phyloP scores from a whole-genome alignment of 2,113 vertebrate genomes.

The Mirza zaza region DNA sequence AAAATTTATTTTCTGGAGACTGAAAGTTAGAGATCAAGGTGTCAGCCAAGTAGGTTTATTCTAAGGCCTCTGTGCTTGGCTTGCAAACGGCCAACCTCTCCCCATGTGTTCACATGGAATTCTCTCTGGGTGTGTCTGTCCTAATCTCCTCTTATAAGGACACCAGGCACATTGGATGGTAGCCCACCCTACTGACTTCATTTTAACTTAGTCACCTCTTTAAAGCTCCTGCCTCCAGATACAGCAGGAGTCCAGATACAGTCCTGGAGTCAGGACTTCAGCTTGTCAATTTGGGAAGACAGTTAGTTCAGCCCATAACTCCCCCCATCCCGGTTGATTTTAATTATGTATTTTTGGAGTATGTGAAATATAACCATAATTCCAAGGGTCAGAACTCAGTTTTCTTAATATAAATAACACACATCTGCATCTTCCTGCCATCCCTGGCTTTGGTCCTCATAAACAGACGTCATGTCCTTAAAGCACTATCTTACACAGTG shows the following conservation, averaged over 20 bases:
- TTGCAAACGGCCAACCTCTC: neutral
- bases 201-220: neutral
- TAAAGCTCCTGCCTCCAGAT: neutral
- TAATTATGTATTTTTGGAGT: neutral
- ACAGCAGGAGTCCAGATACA: neutral
- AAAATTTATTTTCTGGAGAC: neutral
- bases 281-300: neutral
- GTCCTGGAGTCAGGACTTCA: neutral
- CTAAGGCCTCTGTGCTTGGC: neutral
- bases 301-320: neutral
- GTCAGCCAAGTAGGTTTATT: neutral
- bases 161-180: neutral
- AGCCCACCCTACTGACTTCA: neutral
- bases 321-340: neutral
- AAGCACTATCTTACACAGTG: neutral
- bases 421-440: neutral
- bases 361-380: neutral
- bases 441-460: neutral
- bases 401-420: neutral
- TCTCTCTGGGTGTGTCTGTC: neutral
- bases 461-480: neutral
- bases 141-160: neutral
- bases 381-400: neutral
- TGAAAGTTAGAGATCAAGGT: neutral
- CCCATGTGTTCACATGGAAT: neutral